These are phyloP conservation scores for Leucophenga varia DNA, from an alignment of 1,140 invertebrate species.

Conservation along the genomic window DNA sequence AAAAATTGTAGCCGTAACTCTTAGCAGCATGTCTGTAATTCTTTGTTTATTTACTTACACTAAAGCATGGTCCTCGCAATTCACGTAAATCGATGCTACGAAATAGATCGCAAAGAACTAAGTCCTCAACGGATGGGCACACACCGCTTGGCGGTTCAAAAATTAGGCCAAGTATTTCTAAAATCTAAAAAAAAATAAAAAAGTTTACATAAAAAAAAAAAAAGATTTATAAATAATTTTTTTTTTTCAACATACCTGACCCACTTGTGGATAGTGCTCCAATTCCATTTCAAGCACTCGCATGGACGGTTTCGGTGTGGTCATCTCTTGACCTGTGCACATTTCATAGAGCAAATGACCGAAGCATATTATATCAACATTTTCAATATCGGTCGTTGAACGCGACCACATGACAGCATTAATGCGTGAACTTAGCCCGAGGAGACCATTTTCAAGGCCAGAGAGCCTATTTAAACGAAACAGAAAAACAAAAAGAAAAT, in stretches of 20 bases:
- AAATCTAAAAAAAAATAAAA: constrained; percentile 60
- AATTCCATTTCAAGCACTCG: constrained; percentile 72
- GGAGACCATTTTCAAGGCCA: constrained; percentile 79
- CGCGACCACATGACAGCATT: constrained; percentile 58
- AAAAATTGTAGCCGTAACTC: no score
- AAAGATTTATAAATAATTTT: background rate
- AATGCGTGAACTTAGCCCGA: constrained; percentile 74
- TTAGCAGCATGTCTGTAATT: background rate
- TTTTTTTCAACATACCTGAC: constrained; percentile 23
- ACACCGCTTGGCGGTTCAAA: constrained; percentile 69
- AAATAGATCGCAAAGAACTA: constrained; percentile 80
- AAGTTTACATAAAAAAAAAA: background rate
- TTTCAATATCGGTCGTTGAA: constrained; percentile 63
- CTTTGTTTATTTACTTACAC: constrained; percentile 51
- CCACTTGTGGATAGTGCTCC: constrained; percentile 72
- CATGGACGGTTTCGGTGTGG: constrained; percentile 69
- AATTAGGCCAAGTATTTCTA: constrained; percentile 78
- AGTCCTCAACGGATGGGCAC: constrained; percentile 73
- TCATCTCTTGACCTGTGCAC: constrained; percentile 80
- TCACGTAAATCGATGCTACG: constrained; percentile 84
- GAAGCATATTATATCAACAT: constrained; percentile 75
- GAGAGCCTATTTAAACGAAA: constrained; percentile 65
- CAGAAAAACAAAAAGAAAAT: constrained; percentile 20
- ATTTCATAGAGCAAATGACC: constrained; percentile 87
- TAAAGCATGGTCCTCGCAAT: constrained; percentile 68